A percentile compares a stretch with the other conserved stretches of the same genome.
Conservation (phyloP, 2,888 invertebrate species). For the Octonoba sinensis region DNA sequence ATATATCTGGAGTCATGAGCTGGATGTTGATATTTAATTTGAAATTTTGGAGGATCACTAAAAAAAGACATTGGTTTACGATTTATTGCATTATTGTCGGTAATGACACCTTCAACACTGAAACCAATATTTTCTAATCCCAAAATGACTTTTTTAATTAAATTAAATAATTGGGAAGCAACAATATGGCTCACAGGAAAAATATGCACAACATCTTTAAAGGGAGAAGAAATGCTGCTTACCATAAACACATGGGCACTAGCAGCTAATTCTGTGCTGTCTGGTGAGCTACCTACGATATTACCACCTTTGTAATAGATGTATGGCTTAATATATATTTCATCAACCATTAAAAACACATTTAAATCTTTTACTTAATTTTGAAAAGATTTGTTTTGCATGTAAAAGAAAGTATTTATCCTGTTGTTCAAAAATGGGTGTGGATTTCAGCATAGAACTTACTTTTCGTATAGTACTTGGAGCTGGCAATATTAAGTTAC, state of each 20-base stretch:
- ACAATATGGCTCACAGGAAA: not conserved
- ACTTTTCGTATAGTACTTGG: no score
- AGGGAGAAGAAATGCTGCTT: not conserved
- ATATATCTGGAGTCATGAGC: no score
- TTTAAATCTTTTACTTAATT: not conserved
- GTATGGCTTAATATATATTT: not conserved
- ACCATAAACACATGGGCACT: slow-evolving; percentile 31
- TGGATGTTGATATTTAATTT: no score
- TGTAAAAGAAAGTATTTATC: slow-evolving; percentile 6
- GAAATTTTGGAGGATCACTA: no score
- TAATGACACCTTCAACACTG: slow-evolving; percentile 8
- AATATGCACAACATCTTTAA: slow-evolving; percentile 14
- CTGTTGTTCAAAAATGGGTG: slow-evolving; percentile 1
- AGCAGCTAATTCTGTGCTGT: no score
- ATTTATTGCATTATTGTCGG: no score
- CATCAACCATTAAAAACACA: slow-evolving; percentile 15
- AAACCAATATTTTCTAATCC: slow-evolving; percentile 11
- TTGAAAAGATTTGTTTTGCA: slow-evolving; percentile 9
- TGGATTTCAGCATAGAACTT: slow-evolving; percentile 1
- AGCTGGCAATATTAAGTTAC: no score
- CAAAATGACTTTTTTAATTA: slow-evolving; percentile 13
- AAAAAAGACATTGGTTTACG: no score
- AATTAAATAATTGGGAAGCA: not conserved
- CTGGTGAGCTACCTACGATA: no score
- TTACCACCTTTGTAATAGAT: slow-evolving; percentile 18